Evolutionary conservation across 92 coral and sea anemone genomes (phyloP).

Genomic region (Paragorgia papillata): DNA sequence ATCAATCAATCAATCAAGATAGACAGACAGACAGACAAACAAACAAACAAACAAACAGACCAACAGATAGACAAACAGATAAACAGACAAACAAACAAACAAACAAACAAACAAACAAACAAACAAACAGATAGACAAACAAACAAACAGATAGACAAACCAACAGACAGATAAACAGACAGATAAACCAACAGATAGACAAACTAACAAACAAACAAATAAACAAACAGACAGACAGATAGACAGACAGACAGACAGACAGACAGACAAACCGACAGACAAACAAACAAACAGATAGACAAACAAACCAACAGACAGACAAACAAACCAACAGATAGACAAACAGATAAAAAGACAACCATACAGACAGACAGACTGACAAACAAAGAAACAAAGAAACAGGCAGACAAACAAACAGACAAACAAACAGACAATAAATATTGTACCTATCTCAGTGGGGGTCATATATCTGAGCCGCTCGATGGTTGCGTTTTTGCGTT

Average conservation of each 20-base stretch:
- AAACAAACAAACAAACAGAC: neutral
- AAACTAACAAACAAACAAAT: neutral
- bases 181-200: neutral
- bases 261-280: neutral
- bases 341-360: too few species aligned
- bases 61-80: too few species aligned
- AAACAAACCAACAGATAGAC: neutral
- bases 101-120: neutral
- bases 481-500: conserved; percentile 66
- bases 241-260: too few species aligned
- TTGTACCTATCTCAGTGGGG: conserved; percentile 84
- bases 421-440: neutral
- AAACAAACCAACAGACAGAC: conserved; percentile 79
- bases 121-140: neutral
- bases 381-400: neutral
- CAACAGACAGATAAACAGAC: neutral
- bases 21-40: too few species aligned
- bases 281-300: conserved; percentile 32
- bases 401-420: neutral
- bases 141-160: neutral
- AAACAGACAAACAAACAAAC: neutral
- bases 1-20: too few species aligned
- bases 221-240: neutral
- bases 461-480: conserved; percentile 77
- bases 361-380: too few species aligned